Conservation (phyloP, 2,888 invertebrate species). For the Dicyrtomina minuta region DNA sequence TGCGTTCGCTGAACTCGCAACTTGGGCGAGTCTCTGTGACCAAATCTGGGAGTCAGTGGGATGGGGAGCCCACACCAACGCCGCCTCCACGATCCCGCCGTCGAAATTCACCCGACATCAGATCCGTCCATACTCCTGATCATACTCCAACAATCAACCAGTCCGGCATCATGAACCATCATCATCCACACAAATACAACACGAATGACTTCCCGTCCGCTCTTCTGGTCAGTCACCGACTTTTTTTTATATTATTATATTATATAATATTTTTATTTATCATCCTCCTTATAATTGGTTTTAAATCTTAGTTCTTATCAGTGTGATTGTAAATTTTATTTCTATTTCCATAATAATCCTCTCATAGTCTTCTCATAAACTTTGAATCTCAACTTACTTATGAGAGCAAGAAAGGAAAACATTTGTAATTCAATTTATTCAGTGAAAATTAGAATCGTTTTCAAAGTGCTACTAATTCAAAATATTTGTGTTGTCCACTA, state of each 20-base stretch:
- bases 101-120: conserved; percentile 52
- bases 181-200: conserved; percentile 32
- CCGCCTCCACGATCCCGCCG: conserved; percentile 53
- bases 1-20: conserved; percentile 53
- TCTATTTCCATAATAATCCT: neutral
- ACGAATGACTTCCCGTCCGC: conserved; percentile 39
- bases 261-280: conserved; percentile 14
- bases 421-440: neutral
- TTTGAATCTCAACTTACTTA: too few relatives aligned
- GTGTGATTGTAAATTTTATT: too few relatives aligned
- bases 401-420: too few relatives aligned
- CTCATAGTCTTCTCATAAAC: neutral
- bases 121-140: conserved; percentile 45
- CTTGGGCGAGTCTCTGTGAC: conserved; percentile 52
- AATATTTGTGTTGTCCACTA: too few relatives aligned
- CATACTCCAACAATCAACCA: conserved; percentile 46
- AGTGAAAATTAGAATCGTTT: neutral
- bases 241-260: neutral
- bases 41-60: conserved; percentile 52
- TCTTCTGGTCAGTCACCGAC: conserved; percentile 43
- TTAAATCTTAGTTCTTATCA: too few relatives aligned
- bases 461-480: too few relatives aligned
- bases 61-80: conserved; percentile 53
- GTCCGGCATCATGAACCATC: conserved; percentile 49
- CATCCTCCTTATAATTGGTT: neutral